Evolutionary conservation across 2,113 vertebrate species (phyloP), one percentile per base, ranked within the genome.

Genomic region (Motacilla tschutschensis): DNA sequence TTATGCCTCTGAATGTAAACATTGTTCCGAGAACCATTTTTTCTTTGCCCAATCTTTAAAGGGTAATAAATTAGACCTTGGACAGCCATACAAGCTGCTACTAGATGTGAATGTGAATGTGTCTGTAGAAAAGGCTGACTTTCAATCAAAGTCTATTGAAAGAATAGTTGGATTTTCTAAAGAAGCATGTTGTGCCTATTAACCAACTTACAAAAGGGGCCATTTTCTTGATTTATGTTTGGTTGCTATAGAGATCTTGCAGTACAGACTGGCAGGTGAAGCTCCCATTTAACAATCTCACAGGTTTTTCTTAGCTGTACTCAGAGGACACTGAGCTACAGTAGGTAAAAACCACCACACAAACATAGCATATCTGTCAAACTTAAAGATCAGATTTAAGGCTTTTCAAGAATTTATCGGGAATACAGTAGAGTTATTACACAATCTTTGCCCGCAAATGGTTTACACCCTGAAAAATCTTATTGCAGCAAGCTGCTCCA

Each of bases 161-260:
- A 98, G 98, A 98, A 98, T 97, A 97, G 98, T 97, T 96, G 96
- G 96, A 96, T 97, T 98, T 98, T 98, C 97, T 98, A 97, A 98
- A 97, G 98, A 98, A 97, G 97, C 98, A 99, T 98, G 98, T 98
- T 98, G 98, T 97, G 98, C 98, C 98, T 98, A 98, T 98, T 98
- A 98, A 99, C 98, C 98, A 98, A 98, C 97, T 96, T 97, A 98
- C 98, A 98, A 98, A 98, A 98, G 97, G 96, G 96, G 96, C 97
- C 96, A 97, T 98, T 98, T 98, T 96, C 96, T 96, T 98, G 98
- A 99, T 99, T 98, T 98, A 99, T 98, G 96, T 97, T 95, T 89
- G 94, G 97, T 98, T 97, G 96, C 98, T 97, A 98, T 98, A 98
- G 98, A 96, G 97, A 98, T 97, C 87, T 91, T 87, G 90, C 96